Evolutionary conservation across 2,113 vertebrate genomes (phyloP).

Genomic region (Laticauda laticaudata): DNA sequence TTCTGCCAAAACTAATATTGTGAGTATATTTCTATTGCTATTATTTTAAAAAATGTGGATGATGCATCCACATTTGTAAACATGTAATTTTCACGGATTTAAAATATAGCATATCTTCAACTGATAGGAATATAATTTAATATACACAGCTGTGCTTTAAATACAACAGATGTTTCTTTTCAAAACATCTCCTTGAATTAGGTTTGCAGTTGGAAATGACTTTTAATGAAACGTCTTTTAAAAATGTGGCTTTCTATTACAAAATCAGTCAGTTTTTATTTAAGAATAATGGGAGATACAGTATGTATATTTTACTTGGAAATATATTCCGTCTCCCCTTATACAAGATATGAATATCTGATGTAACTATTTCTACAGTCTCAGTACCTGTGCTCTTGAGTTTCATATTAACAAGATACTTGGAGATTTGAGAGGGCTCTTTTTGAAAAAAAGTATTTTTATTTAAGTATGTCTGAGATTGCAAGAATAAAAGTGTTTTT

Average conservation of each 20-base stretch:
- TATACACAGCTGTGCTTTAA: background rate
- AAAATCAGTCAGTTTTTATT: background rate
- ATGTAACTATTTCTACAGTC: background rate
- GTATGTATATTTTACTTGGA: background rate
- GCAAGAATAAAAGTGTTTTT: background rate
- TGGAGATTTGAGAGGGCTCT: background rate
- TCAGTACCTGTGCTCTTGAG: too few relatives aligned
- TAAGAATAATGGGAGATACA: background rate
- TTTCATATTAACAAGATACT: background rate
- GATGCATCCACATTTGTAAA: background rate
- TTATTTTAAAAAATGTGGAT: background rate
- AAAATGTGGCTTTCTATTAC: background rate
- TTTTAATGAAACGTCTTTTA: background rate
- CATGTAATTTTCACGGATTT: background rate
- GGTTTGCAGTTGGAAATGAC: background rate
- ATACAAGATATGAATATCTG: too few relatives aligned
- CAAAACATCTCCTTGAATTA: background rate
- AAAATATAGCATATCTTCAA: background rate
- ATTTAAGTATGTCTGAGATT: background rate
- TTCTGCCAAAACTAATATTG: background rate
- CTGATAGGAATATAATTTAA: background rate
- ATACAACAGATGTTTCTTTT: background rate
- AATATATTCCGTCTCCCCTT: background rate
- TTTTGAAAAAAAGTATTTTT: background rate
- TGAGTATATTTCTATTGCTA: constrained; percentile 33